These are phyloP conservation scores for Equus przewalskii DNA, from an alignment of 2,113 vertebrate genomes.

Conservation along the genomic window DNA sequence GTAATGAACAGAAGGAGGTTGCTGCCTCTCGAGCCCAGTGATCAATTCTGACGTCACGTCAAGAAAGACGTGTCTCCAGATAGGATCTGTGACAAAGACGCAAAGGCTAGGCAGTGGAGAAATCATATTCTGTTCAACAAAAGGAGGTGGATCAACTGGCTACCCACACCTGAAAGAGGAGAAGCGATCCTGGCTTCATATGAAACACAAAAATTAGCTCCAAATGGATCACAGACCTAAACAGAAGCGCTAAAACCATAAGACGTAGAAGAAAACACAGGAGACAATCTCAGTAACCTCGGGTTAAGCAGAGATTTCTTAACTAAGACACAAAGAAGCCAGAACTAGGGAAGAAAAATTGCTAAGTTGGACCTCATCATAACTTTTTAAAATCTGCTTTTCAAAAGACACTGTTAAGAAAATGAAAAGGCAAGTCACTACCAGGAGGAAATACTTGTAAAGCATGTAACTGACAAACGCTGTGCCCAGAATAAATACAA, in stretches of 20 bases:
- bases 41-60: rapidly evolving
- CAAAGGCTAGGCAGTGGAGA: not conserved
- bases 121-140: not conserved
- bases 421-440: not conserved
- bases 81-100: not conserved
- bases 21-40: rapidly evolving
- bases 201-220: no score
- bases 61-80: not conserved
- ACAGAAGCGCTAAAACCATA: not conserved
- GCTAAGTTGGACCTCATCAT: no score
- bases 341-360: not conserved
- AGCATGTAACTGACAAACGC: not conserved
- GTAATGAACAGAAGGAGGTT: not conserved
- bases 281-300: not conserved
- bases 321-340: not conserved
- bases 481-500: not conserved
- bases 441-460: not conserved
- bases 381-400: not conserved
- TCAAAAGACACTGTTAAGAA: not conserved
- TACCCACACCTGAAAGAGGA: rapidly evolving
- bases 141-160: rapidly evolving
- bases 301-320: not conserved
- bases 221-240: not conserved
- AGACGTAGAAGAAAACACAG: not conserved
- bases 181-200: rapidly evolving